Evolutionary conservation across 2,888 invertebrate species (phyloP).

Genomic region (Mythimna albipuncta): DNA sequence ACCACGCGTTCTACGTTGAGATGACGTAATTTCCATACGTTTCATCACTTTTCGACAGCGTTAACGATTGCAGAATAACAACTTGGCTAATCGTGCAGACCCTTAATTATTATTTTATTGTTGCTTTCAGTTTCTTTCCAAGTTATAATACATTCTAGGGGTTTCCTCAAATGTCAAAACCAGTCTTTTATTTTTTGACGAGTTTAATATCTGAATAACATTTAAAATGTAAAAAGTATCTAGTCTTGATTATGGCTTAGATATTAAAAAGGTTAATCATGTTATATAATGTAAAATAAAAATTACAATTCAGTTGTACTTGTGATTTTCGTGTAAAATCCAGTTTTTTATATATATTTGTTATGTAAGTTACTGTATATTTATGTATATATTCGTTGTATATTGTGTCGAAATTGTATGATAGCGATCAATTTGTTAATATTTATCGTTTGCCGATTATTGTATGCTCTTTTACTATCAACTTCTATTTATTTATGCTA

Average conservation of each 20-base stretch:
- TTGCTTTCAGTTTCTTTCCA: too few relatives aligned
- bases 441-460: slow-evolving; percentile 60
- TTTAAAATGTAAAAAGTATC: slow-evolving; percentile 23
- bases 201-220: slow-evolving; percentile 10
- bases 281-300: background rate
- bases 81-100: too few relatives aligned
- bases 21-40: too few relatives aligned
- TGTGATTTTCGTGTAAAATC: slow-evolving; percentile 27
- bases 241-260: slow-evolving; percentile 48
- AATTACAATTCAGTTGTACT: slow-evolving; percentile 19
- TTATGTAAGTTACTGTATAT: slow-evolving; percentile 55
- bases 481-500: slow-evolving; percentile 82
- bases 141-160: too few relatives aligned
- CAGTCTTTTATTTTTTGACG: too few relatives aligned
- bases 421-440: slow-evolving; percentile 63
- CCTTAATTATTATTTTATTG: too few relatives aligned
- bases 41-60: too few relatives aligned
- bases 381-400: slow-evolving; percentile 60
- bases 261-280: slow-evolving; percentile 24
- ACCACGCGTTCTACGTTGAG: too few relatives aligned
- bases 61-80: too few relatives aligned
- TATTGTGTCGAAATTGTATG: slow-evolving; percentile 60
- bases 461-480: slow-evolving; percentile 65
- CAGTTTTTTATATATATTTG: slow-evolving; percentile 13
- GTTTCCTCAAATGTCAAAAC: too few relatives aligned